A percentile compares a stretch with the other conserved stretches of the same genome.
Evolutionary conservation across 92 coral and sea anemone genomes (phyloP).

Genomic region (Siderastrea radians): DNA sequence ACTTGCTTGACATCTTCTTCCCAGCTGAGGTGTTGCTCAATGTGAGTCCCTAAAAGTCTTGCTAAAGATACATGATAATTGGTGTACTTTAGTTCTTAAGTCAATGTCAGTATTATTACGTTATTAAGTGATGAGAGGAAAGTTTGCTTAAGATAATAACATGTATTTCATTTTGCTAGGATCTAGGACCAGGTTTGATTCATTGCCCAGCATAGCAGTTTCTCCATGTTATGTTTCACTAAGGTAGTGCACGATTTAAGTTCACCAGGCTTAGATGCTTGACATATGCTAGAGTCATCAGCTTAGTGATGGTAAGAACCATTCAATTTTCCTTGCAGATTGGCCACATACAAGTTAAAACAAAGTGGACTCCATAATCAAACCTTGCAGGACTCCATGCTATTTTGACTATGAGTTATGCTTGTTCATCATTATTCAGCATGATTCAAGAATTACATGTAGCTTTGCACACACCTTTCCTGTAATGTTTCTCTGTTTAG

Average conservation of each 20-base stretch:
- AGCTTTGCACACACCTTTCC: not conserved
- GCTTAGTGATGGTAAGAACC: constrained; percentile 33
- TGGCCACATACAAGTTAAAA: constrained; percentile 26
- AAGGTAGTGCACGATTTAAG: constrained; percentile 3
- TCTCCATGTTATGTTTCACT: not conserved
- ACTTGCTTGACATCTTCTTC: constrained; percentile 23
- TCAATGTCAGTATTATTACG: not conserved
- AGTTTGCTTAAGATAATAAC: constrained; percentile 4
- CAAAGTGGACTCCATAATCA: constrained; percentile 26
- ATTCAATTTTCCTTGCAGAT: constrained; percentile 11
- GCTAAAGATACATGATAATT: not conserved
- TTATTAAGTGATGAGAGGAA: not conserved
- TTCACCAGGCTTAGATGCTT: constrained; percentile 17
- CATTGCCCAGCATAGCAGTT: constrained; percentile 1
- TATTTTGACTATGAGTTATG: too few species aligned
- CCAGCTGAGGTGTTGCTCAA: constrained; percentile 19
- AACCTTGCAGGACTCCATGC: constrained; percentile 40
- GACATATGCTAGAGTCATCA: constrained; percentile 21
- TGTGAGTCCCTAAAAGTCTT: not conserved
- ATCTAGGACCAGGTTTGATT: constrained; percentile 12
- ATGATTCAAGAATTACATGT: too few species aligned
- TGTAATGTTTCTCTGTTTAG: too few species aligned
- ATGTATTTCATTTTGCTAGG: constrained; percentile 6
- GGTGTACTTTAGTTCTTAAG: not conserved
- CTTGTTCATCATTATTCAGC: too few species aligned